These are phyloP conservation scores for Sardina pilchardus DNA, from an alignment of 2,113 vertebrate genomes.

Conservation along the genomic window DNA sequence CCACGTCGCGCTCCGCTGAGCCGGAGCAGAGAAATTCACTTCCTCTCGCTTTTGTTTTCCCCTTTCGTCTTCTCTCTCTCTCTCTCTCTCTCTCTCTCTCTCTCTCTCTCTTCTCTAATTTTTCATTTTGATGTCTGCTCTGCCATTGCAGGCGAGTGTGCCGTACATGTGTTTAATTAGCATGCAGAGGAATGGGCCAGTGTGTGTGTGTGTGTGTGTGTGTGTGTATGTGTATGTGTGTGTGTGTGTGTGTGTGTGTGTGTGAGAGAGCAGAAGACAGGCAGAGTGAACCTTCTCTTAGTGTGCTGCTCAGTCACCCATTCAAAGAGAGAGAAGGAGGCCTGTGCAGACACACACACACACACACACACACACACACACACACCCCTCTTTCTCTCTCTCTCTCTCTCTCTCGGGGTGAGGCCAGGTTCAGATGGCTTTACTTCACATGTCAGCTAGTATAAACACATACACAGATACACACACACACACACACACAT, in stretches of 20 bases:
- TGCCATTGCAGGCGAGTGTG: not conserved
- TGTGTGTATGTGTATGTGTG: slow-evolving; percentile 10
- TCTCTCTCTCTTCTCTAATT: not conserved
- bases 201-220: slow-evolving; percentile 17
- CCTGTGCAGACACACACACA: no score
- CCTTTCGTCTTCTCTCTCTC: not conserved
- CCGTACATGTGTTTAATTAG: slow-evolving; percentile 20
- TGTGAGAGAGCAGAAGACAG: slow-evolving; percentile 22
- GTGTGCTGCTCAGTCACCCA: slow-evolving; percentile 26
- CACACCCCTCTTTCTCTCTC: not conserved
- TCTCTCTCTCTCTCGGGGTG: not conserved
- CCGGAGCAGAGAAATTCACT: slow-evolving; percentile 5
- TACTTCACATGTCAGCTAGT: not conserved
- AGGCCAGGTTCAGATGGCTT: not conserved
- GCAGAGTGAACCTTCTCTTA: not conserved
- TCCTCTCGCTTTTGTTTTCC: not conserved
- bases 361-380: no score
- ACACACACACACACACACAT: not conserved
- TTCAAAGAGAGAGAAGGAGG: not conserved
- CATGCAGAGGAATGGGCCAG: slow-evolving; percentile 3
- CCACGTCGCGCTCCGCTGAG: slow-evolving; percentile 8
- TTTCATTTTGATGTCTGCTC: slow-evolving; percentile 4
- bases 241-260: slow-evolving; percentile 19
- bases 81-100: not conserved
- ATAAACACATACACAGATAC: not conserved